Percentiles rank a stretch among this genome's conserved stretches.
phyloP scores from a whole-genome alignment of 2,888 invertebrate species.

The Melipona beecheii region DNA sequence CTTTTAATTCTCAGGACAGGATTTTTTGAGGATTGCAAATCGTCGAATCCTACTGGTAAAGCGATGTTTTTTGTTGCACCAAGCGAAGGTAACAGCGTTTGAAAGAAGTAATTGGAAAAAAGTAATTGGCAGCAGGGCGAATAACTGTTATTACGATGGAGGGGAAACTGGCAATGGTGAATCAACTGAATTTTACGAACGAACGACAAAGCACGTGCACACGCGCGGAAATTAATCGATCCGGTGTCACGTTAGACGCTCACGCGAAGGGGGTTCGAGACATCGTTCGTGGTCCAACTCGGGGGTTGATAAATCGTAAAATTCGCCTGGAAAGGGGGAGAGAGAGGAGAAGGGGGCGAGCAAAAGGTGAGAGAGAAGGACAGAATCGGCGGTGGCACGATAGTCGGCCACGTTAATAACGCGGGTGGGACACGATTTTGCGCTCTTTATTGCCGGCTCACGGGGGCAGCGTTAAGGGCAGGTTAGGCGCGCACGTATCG shows the following conservation, averaged over 20 bases:
- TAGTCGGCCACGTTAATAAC: slow-evolving; percentile 73
- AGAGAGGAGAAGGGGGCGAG: not conserved
- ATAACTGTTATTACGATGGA: no score
- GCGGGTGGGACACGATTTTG: slow-evolving; percentile 69
- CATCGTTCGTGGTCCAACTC: slow-evolving; percentile 44
- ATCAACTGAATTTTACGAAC: no score
- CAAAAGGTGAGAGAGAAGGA: slow-evolving; percentile 21
- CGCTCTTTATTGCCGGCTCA: slow-evolving; percentile 71
- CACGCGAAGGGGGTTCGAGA: not conserved
- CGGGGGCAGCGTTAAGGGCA: slow-evolving; percentile 64
- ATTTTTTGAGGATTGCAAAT: no score
- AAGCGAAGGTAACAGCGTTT: no score
- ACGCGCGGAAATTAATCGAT: not conserved
- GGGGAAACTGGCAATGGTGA: no score
- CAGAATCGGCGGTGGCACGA: slow-evolving; percentile 55
- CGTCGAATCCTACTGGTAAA: no score
- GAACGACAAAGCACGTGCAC: no score
- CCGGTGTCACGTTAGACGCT: not conserved
- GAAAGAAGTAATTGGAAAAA: no score
- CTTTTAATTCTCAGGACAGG: no score
- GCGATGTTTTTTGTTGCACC: no score
- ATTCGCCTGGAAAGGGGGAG: not conserved
- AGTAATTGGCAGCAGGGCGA: no score
- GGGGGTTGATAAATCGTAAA: slow-evolving; percentile 59
- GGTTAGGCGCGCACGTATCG: slow-evolving; percentile 60